phyloP scores from a whole-genome alignment of 2,113 vertebrate species.

The Sorex fumeus region DNA sequence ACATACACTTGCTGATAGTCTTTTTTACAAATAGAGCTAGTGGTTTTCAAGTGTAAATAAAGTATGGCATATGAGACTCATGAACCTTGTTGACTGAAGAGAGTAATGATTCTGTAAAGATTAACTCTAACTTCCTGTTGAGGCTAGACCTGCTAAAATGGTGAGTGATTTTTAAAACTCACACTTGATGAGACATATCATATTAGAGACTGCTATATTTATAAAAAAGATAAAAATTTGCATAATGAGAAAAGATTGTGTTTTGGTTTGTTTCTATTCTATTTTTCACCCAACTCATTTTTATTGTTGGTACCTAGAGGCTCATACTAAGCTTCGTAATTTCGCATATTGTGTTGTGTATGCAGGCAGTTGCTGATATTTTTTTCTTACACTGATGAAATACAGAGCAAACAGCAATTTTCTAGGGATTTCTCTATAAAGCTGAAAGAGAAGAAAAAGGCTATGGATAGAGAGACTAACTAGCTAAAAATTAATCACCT shows the following conservation, averaged over 20 bases:
- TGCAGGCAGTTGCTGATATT: not conserved
- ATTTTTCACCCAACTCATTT: constrained; percentile 54
- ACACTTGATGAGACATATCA: not conserved
- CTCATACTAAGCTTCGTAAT: constrained; percentile 20
- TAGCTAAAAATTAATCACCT: constrained; percentile 49
- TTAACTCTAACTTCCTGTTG: constrained; percentile 42
- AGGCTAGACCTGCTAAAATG: not conserved
- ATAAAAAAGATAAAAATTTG: constrained; percentile 38
- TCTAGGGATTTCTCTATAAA: constrained; percentile 32
- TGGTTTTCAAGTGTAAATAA: constrained; percentile 62
- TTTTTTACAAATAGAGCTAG: constrained; percentile 23
- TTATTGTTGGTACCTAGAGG: constrained; percentile 20
- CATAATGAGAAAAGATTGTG: constrained; percentile 14
- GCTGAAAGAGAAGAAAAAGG: not conserved
- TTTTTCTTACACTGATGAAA: not conserved
- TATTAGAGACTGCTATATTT: constrained; percentile 60
- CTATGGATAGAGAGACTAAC: constrained; percentile 21
- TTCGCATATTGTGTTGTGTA: constrained; percentile 22
- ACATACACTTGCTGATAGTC: constrained; percentile 2
- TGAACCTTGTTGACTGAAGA: not conserved
- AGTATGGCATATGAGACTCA: constrained; percentile 35
- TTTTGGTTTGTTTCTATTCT: constrained; percentile 53
- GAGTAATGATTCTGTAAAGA: constrained; percentile 46
- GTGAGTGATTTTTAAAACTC: constrained; percentile 50
- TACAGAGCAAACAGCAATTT: constrained; percentile 29